Evolutionary conservation across 2,888 invertebrate species (phyloP), one percentile per base, ranked within the genome.

Genomic region (Mactromeris polynyma): DNA sequence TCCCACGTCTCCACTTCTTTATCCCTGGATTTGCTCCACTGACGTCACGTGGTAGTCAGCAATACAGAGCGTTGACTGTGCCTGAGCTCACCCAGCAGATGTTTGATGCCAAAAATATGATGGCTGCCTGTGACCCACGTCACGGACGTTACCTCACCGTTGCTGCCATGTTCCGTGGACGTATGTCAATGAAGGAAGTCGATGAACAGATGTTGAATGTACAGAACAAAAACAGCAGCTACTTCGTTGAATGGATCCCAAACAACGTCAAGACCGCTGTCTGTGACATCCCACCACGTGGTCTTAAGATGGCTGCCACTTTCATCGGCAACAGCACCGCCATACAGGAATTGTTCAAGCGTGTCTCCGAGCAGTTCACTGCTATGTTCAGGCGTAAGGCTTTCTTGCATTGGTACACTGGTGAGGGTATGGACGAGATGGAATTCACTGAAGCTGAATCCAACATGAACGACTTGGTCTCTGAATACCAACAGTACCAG

Each of bases 341-440:
- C 91, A 96, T 96, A 69, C 11, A 46, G 11, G 46, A 2, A 46
- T 46, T 17, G 14, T 46, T 46, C 14, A 17, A 17, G 17, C 14
- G 1, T 46, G 46, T 46, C 17, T 46, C 46, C 11, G 96, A 96
- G 90, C 96, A 96, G 93, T 96, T 96, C 93, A 99, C 98, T 11
- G 99, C 98, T 85, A 99, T 99, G 99, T 99, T 99, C 97, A 98
- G 98, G 94, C 98, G 99, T 94, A 99, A 99, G 97, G 99, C 99
- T 96, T 99, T 99, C 98, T 97, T 99, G 97, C 99, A 99, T 97
- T 99, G 99, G 99, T 99, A 99, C 97, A 99, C 99, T n/a, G 99
- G 99, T 86, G 99, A 99, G 97, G 99, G 99, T 90, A 99, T 99
- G 99, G 99, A 99, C 97, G 99, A 99, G 97, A 98, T 99, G 98